Conservation (phyloP, 2,888 invertebrate genomes). For the Acanthosepion esculentum region DNA sequence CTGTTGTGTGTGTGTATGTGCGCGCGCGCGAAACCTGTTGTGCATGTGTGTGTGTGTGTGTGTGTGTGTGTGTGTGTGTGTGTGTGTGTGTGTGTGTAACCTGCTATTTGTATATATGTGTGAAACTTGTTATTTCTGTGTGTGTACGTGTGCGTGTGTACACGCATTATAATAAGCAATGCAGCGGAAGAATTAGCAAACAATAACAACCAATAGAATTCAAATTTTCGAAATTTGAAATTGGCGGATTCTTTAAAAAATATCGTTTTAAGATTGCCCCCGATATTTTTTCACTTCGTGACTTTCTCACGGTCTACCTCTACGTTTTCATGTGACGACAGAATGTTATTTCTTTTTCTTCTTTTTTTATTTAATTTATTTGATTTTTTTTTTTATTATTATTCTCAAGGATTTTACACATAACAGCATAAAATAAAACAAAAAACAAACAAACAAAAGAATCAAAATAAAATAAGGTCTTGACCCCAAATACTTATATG, state of each 20-base stretch:
- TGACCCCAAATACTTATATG: conserved; percentile 6
- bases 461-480: not conserved
- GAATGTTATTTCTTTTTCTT: no score
- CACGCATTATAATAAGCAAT: not conserved
- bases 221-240: conserved; percentile 6
- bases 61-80: no score
- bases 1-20: no score
- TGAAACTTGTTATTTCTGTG: no score
- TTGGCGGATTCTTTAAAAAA: conserved; percentile 33
- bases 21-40: no score
- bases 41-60: no score
- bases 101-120: no score
- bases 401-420: not conserved
- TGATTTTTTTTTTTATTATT: no score
- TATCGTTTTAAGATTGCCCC: not conserved
- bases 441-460: not conserved
- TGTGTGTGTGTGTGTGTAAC: no score
- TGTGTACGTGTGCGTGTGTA: not conserved
- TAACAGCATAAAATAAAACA: not conserved
- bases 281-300: not conserved
- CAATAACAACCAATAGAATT: not conserved
- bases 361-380: no score
- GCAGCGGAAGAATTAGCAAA: not conserved
- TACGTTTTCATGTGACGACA: not conserved
- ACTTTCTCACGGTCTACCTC: not conserved